Evolutionary conservation across 92 coral and sea anemone genomes (phyloP), one percentile per base, ranked within the genome.

Genomic region (Zoanthus solanderi): DNA sequence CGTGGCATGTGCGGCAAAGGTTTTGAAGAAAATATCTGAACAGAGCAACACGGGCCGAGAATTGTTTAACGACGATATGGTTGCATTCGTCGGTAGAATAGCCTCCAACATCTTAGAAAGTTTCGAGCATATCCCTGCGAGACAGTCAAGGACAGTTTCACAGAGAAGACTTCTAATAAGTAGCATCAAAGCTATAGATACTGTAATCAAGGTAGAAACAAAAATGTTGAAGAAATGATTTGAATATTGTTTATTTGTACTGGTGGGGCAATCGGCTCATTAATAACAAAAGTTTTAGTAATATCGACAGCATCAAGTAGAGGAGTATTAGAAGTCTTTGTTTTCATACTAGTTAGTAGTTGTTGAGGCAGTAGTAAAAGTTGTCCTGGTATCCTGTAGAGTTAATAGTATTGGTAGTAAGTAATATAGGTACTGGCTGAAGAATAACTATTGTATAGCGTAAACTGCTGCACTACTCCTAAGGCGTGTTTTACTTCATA

Each of bases 31-130:
- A 75, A 83, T 89, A 50, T 73, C 83, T 7, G 83, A 88, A 65
- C 76, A 61, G 3, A 84, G 74, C 47, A 47, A 66, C 3, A 5
- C 60, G 42, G 88, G 87, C 31, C 46, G 75, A n/a, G 71, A 56
- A 44, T 73, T 60, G 71, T 72, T 78, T 13, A 84, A 56, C 28
- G 89, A 79, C 9, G 78, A 84, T 50, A 61, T 84, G 7, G 72
- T 91, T 17, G 47, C 88, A 15, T 71, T 91, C 17, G 84, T 91
- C 6, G 75, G 92, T 60, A 84, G 54, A 78, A 42, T 85, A 52
- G 67, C 91, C 44, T 88, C 94, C 18, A 91, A 91, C 53, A 57
- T 91, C 12, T 1, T 91, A n/a, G 76, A 87, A 66, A 65, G 78
- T 45, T 50, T 42, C 31, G 53, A 73, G 46, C 56, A 68, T 32